Evolutionary conservation across 1,140 invertebrate genomes (phyloP).

Genomic region (Pogonognathellus flavescens): DNA sequence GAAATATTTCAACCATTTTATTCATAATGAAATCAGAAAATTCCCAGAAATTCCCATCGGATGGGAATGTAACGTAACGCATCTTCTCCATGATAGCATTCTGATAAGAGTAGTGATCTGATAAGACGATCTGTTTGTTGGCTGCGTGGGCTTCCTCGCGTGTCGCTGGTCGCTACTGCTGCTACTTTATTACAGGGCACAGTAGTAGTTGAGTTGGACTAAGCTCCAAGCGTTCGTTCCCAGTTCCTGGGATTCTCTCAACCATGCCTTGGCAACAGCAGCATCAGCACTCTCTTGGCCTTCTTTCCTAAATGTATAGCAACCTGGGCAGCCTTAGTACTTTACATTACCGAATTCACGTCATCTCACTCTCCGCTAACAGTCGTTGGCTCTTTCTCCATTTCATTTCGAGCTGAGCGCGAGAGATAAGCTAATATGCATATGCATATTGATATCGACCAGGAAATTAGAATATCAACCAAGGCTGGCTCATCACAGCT

Average conservation of each 20-base stretch:
- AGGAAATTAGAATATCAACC: conserved; percentile 39
- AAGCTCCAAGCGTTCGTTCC: too few species aligned
- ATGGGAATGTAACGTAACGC: not conserved
- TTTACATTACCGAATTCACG: too few species aligned
- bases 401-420: conserved; percentile 20
- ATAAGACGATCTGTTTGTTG: not conserved
- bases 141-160: not conserved
- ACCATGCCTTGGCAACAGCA: too few species aligned
- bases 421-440: conserved; percentile 40
- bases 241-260: too few species aligned
- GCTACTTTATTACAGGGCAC: not conserved
- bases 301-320: too few species aligned
- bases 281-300: too few species aligned
- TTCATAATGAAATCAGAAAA: conserved; percentile 34
- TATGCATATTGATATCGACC: conserved; percentile 53
- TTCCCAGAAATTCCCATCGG: not conserved
- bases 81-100: not conserved
- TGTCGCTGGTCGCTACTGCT: not conserved
- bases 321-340: too few species aligned
- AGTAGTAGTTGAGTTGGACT: too few species aligned
- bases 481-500: not conserved
- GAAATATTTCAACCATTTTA: conserved; percentile 18
- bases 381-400: conserved; percentile 10
- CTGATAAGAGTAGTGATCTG: not conserved
- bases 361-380: not conserved